Evolutionary conservation across 2,888 invertebrate genomes (phyloP), one percentile per base, ranked within the genome.

Genomic region (Hyles lineata): DNA sequence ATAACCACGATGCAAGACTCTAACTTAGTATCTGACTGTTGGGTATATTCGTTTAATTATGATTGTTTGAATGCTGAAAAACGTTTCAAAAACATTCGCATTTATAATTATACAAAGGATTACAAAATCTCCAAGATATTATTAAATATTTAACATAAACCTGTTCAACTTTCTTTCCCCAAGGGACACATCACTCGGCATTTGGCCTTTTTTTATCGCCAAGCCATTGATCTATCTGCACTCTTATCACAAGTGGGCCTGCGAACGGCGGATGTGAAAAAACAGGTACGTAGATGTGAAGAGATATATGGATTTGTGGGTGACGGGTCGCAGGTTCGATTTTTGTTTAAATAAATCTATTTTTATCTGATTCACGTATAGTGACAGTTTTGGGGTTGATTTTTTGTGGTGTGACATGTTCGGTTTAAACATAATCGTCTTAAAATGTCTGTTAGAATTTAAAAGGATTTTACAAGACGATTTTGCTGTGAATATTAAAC

Each of bases 231-330:
- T 67, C 43, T 67, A 67, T 67, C 67, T 50, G 2, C 21, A 8
- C 17, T 43, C 67, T 67, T 67, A 67, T 67, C 67, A 67, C 67
- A 35, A n/a, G 43, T 67, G 23, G 50, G 67, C 21, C 17, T 21
- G 35, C 43, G 11, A 67, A 67, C 43, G 62, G 62, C n/a, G 62
- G 62, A 62, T 62, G 62, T 35, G 32, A 17, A 43, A 67, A 67
- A 67, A 67, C 67, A 43, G 67, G 67, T 67, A 60, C 60, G n/a
- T 35, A 67, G 67, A 67, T 67, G 67, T 67, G n/a, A 50, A 67
- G 23, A 67, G 67, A 67, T 67, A 67, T 67, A 67, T 67, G 50
- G 67, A 50, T 67, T 67, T 67, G 67, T 67, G 63, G 63, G 63
- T 35, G 67, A 67, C 50, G 43, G 50, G 50, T 43, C 67, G 50